Evolutionary conservation across 2,113 vertebrate genomes (phyloP), one percentile per base, ranked within the genome.

Genomic region (Caretta caretta): DNA sequence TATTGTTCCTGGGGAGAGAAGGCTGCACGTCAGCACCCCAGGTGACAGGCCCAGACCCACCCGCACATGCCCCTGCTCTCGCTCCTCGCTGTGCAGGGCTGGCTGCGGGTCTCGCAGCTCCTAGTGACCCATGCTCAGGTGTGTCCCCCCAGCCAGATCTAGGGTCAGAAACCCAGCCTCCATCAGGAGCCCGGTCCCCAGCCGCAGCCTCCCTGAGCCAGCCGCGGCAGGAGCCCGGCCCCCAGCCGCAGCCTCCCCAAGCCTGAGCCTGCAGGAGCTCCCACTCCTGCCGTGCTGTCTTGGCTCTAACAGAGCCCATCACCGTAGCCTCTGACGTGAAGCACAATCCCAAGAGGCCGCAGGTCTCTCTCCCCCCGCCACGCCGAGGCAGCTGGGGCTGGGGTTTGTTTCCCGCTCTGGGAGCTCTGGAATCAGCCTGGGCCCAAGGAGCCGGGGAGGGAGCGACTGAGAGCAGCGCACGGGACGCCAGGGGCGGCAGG

Each of bases 1-100:
- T 97, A 98, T 84, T 98, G 97, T 1, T 91, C 95, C 97, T 98
- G 96, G 75, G 72, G 87, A 84, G n/a, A 90, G 72, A 93, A 82
- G 24, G 24, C 83, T 24, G 5, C 13, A 25, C 0, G 0, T 93
- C 53, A 96, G 79, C 83, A 31, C 5, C 20, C 38, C 6, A 42
- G 86, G 59, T 27, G 27, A 54, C 31, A 16, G 51, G 51, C 17
- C 54, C 31, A 22, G 12, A 17, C 51, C 35, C 27, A 16, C 51
- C 38, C 24, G 3, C 29, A 14, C 20, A 31, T 31, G 4, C 35
- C 62, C 59, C 62, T 17, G 62, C 35, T 65, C 31, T 3, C 6
- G 54, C 5, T 7, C 53, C 2, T 27, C 69, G 13, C 17, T 75
- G 10, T 10, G 6, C 31, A 83, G 83, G 25, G 19, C 8, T 59